These are phyloP conservation scores for Masnerella sp. DNA, from an alignment of 2,888 invertebrate species.

Conservation along the genomic window DNA sequence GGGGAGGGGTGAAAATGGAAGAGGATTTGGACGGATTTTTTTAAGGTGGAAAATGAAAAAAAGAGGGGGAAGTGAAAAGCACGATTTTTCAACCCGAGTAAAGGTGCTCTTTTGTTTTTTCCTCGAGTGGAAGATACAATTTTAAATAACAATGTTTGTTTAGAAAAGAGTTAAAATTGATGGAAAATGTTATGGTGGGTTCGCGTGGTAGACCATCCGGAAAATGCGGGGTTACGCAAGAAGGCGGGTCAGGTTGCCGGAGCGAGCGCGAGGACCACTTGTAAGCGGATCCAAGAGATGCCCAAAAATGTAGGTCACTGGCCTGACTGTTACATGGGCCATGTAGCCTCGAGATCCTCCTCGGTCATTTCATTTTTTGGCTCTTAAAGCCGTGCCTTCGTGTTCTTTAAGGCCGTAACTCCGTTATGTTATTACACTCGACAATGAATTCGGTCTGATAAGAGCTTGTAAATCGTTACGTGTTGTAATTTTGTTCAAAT, in stretches of 20 bases:
- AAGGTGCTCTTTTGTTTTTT: no score
- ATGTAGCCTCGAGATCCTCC: conserved; percentile 40
- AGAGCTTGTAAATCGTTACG: conserved; percentile 46
- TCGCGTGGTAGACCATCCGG: conserved; percentile 17
- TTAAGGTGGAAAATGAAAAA: neutral
- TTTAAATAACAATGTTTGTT: neutral
- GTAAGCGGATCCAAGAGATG: conserved; percentile 52
- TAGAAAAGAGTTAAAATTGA: neutral
- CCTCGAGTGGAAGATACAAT: no score
- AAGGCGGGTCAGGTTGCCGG: conserved; percentile 46
- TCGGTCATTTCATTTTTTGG: conserved; percentile 48
- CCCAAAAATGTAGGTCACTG: conserved; percentile 75
- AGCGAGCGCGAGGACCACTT: conserved; percentile 44
- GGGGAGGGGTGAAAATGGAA: no score
- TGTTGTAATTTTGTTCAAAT: conserved; percentile 37
- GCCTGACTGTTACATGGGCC: conserved; percentile 64
- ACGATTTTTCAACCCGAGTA: no score
- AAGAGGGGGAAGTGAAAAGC: neutral
- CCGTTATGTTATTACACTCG: conserved; percentile 70
- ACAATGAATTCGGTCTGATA: conserved; percentile 63
- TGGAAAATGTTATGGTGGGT: conserved; percentile 8
- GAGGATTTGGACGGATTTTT: no score
- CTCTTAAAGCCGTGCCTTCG: conserved; percentile 34
- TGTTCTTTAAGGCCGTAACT: conserved; percentile 66
- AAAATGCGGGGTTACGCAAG: conserved; percentile 47